phyloP scores from a whole-genome alignment of 2,797 vertebrate species.

The Lophura swinhoii region DNA sequence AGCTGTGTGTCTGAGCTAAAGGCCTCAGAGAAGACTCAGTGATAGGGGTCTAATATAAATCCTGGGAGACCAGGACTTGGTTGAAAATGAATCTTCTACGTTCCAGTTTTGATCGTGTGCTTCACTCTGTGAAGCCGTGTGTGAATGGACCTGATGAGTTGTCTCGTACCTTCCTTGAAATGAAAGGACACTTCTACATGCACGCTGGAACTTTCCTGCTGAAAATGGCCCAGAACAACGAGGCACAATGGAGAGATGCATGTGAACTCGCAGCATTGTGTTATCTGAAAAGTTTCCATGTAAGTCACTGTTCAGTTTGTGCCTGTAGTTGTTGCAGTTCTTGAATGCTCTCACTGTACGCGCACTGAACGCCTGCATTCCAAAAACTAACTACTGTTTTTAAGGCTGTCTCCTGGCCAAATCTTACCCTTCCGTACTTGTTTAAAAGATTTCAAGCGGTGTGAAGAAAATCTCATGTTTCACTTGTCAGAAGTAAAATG shows the following conservation, averaged over 20 bases:
- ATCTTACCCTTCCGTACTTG: not conserved
- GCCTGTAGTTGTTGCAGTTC: not conserved
- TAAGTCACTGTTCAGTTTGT: conserved; percentile 64
- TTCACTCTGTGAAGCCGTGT: conserved; percentile 84
- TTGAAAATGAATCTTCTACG: conserved; percentile 14
- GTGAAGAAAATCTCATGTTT: not conserved
- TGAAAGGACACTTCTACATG: conserved; percentile 94
- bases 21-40: not conserved
- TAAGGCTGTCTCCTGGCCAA: not conserved
- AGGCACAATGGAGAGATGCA: conserved; percentile 89
- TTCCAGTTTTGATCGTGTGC: conserved; percentile 89
- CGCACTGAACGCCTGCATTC: not conserved
- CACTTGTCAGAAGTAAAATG: not conserved
- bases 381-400: not conserved
- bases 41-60: not conserved
- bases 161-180: conserved; percentile 86
- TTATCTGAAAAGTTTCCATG: conserved; percentile 94
- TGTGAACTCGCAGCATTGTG: conserved; percentile 89
- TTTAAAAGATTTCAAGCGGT: not conserved
- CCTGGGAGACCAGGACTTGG: not conserved
- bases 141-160: conserved; percentile 84
- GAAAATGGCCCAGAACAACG: conserved; percentile 89
- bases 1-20: no score
- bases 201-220: conserved; percentile 89
- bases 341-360: not conserved